Base-by-base conservation (phyloP, 2,113 vertebrate species). In the Neolamprologus brichardi region DNA sequence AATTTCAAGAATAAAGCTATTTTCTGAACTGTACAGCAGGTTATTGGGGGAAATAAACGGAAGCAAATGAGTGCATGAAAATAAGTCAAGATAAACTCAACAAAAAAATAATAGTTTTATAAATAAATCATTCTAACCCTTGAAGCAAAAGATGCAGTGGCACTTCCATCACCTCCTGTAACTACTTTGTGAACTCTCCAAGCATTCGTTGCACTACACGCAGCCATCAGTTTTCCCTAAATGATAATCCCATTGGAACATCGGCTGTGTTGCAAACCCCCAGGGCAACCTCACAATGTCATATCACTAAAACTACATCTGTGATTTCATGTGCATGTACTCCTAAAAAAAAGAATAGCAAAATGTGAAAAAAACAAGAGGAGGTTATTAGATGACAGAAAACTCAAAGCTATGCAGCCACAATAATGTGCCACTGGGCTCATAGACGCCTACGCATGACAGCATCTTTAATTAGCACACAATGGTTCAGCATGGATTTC, bases 161-260 rank as follows among this genome's bases (percentile, higher is more conserved):
- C 52, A 88, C 56, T 72, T 87, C 87, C 84, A 90, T 92, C 79
- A 87, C 89, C 79, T 89, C 87, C 84, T 90, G 90, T 91, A 92
- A 83, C 18, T 30, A 54, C 64, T 81, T 62, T 11, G 56, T 60
- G 44, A 93, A 84, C 84, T 81, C 64, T 86, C 60, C 81, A 84
- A 89, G 82, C 81, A 84, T 93, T 64, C 44, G 51, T 9, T 46
- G 81, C 58, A 87, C 91, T 82, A 49, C 32, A 82, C 77, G 9
- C 78, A 85, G 78, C 87, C 89, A 93, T 96, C 84, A 91, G 64
- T 94, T 94, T 87, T 83, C 82, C 88, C 79, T 84, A 91, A 94
- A 90, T 37, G 84, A 84, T 87, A 85, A 89, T 94, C 83, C 87
- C 84, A 41, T 67, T 84, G 82, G 84, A 91, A 72, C 72, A 83